Conservation (phyloP, 1,140 invertebrate species). For the Drosophila grimshawi region DNA sequence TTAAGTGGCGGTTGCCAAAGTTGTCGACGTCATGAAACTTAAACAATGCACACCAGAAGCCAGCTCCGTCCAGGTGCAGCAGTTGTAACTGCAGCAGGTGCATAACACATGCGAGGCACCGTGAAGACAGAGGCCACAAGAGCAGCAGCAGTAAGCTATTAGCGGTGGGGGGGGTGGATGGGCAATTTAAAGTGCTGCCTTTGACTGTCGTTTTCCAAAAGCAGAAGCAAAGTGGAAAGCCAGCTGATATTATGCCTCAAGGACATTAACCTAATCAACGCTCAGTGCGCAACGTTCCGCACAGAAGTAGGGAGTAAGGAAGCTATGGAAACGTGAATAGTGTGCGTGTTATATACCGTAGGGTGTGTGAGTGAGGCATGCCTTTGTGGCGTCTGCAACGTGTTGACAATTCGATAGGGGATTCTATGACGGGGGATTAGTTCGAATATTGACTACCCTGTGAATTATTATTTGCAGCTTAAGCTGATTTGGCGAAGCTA, state of each 20-base stretch:
- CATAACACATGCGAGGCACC: constrained; percentile 30
- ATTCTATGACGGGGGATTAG: constrained; percentile 3
- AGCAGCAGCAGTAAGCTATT: constrained; percentile 5
- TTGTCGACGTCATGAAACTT: constrained; percentile 77
- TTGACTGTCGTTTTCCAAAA: constrained; percentile 17
- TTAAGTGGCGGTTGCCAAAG: constrained; percentile 79
- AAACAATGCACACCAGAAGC: constrained; percentile 61
- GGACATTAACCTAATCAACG: constrained; percentile 80
- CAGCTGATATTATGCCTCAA: constrained; percentile 71
- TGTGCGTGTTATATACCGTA: constrained; percentile 19
- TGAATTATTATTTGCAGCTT: constrained; percentile 55
- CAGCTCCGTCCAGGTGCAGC: constrained; percentile 23
- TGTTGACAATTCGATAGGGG: constrained; percentile 23
- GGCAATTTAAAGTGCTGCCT: constrained; percentile 33
- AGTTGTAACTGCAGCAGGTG: constrained; percentile 25
- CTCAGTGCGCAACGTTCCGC: constrained; percentile 46
- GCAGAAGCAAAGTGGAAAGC: constrained; percentile 30
- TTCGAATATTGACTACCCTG: constrained; percentile 51
- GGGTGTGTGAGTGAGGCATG: constrained; percentile 14
- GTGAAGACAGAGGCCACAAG: constrained; percentile 9
- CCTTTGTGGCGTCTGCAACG: constrained; percentile 4
- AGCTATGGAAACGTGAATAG: neutral
- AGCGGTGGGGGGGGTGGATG: neutral
- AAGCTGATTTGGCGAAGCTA: constrained; percentile 4
- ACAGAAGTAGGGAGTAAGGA: constrained; percentile 18